Base-by-base conservation (phyloP, 2,113 vertebrate species). In the Calyptomena viridis region DNA sequence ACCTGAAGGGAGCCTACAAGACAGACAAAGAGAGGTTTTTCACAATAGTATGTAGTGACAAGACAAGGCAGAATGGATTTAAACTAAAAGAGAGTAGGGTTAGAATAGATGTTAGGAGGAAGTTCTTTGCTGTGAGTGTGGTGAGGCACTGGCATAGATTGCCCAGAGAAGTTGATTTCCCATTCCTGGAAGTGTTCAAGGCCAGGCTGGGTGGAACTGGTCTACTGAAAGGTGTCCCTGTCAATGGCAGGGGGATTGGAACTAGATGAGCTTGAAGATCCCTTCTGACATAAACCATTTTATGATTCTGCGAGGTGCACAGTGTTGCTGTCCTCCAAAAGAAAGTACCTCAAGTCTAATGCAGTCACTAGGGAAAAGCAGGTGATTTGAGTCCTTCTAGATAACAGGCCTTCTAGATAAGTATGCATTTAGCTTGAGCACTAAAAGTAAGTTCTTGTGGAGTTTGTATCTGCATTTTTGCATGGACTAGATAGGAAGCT, bases 171-270 rank as follows among this genome's bases (percentile, higher is more conserved):
- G 27, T 28, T 23, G 33, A 28, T 44, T 18, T 3, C 12, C 3
- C 37, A 23, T 44, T 1, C 14, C 14, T 11, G 0, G 0, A 66
- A 18, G 15, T 52, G 44, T 17, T 33, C 27, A 52, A 44, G 27
- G 68, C 37, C 37, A 30, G 44, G 27, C 27, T 81, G 50, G 22
- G 23, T 28, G 33, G 37, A 56, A 2, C 35, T 59, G 59, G 12
- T 23, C 5, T 15, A 39, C 19, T 37, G 21, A 9, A 37, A 66
- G 19, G 8, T 44, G 15, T 67, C 9, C 9, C 44, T 59, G 60
- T 3, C 23, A 4, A 3, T 30, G 23, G 28, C 33, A 17, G 23
- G 5, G 31, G 31, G 2, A 5, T 5, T 59, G 14, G 56, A 67
- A 13, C 18, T 16, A 8, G 9, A 14, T 24, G 12, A 15, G 28